Percentiles rank a stretch among this genome's conserved stretches.
phyloP scores from a whole-genome alignment of 1,140 invertebrate species.

The Brachionus asplanchnoidis region DNA sequence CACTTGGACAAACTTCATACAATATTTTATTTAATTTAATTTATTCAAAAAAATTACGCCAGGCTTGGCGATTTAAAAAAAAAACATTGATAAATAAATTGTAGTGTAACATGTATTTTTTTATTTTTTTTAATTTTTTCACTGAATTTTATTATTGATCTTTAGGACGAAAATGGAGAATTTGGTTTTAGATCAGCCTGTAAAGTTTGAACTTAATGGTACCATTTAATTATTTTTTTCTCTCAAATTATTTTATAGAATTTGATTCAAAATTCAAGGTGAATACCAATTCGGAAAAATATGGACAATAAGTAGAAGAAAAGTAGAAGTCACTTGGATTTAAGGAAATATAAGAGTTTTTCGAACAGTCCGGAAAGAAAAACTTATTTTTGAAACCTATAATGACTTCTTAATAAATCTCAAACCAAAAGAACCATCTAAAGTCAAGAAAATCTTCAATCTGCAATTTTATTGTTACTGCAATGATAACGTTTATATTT shows the following conservation, averaged over 20 bases:
- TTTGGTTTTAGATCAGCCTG: conserved; percentile 23
- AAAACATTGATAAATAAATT: conserved; percentile 11
- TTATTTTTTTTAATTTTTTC: neutral
- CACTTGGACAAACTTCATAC: neutral
- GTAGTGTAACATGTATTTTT: neutral
- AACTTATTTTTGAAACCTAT: neutral
- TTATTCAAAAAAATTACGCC: neutral
- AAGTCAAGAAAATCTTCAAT: neutral
- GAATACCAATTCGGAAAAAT: conserved; percentile 2
- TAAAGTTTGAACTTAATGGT: conserved; percentile 26
- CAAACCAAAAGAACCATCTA: neutral
- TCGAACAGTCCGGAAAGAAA: neutral
- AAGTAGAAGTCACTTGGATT: neutral
- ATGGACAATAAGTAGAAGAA: conserved; percentile 23
- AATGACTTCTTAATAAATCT: conserved; percentile 12
- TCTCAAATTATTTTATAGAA: neutral
- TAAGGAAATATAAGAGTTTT: neutral
- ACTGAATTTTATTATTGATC: neutral
- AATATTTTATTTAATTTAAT: neutral
- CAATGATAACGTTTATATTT: neutral
- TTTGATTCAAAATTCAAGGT: conserved; percentile 13
- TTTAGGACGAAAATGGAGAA: conserved; percentile 3
- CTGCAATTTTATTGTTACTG: neutral
- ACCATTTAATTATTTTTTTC: neutral
- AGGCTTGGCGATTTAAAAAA: neutral